A percentile compares a stretch with the other conserved stretches of the same genome.
Conservation (phyloP, 2,888 invertebrate species). For the Galerucella calmariensis region DNA sequence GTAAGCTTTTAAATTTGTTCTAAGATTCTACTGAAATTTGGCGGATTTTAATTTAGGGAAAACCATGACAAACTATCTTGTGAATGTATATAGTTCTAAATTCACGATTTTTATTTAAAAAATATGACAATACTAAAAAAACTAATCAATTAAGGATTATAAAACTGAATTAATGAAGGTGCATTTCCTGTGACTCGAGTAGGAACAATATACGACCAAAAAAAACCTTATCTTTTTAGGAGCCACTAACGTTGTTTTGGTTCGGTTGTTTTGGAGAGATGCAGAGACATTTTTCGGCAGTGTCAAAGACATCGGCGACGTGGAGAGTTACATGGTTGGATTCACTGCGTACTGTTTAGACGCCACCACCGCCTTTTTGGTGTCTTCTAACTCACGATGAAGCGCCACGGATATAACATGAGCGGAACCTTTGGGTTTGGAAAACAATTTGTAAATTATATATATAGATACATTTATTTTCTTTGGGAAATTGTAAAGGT, state of each 20-base stretch:
- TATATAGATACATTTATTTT: too few species aligned
- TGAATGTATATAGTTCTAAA: too few species aligned
- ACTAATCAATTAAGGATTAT: background rate
- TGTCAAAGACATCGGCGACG: conserved; percentile 46
- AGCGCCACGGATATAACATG: conserved; percentile 33
- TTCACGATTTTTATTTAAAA: too few species aligned
- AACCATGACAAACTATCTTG: too few species aligned
- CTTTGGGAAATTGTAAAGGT: too few species aligned
- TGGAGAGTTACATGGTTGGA: conserved; percentile 55
- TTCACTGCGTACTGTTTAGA: conserved; percentile 58
- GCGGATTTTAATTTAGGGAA: too few species aligned
- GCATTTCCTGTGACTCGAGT: background rate
- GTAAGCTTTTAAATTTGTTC: too few species aligned
- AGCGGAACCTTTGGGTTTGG: background rate
- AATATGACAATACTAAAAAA: background rate
- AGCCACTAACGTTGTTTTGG: conserved; percentile 10
- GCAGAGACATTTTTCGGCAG: conserved; percentile 59
- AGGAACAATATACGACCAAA: background rate
- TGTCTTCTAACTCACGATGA: conserved; percentile 39
- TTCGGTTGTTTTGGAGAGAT: conserved; percentile 9
- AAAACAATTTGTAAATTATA: background rate
- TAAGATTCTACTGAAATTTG: too few species aligned
- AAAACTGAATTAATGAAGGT: background rate
- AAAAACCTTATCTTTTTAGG: conserved; percentile 7
- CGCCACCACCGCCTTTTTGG: conserved; percentile 55